Percentiles rank a stretch among this genome's conserved stretches.
Evolutionary conservation across 2,888 invertebrate species (phyloP).

Genomic region (Geotrupes spiniger): DNA sequence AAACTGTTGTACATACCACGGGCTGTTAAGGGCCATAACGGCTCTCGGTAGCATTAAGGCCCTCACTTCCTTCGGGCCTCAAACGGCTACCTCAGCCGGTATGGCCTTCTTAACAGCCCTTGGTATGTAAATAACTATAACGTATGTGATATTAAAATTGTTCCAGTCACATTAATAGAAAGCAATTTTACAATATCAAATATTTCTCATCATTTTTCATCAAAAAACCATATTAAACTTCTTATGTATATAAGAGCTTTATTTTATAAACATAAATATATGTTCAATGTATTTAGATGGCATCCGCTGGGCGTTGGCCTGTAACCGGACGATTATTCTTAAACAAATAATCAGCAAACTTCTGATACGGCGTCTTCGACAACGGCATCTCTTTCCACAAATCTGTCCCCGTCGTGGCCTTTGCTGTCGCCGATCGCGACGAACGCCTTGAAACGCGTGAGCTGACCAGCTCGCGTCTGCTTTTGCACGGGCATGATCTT

Average conservation of each 20-base stretch:
- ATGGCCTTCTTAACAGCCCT: no score
- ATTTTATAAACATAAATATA: conserved; percentile 12
- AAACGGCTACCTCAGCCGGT: no score
- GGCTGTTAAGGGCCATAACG: no score
- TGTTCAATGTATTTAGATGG: conserved; percentile 33
- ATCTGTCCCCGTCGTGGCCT: conserved; percentile 98
- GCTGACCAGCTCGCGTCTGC: conserved; percentile 98
- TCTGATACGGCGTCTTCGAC: conserved; percentile 93
- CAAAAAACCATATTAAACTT: no score
- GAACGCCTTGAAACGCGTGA: conserved; percentile 96
- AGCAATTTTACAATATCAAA: no score
- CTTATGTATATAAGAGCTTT: conserved; percentile 11
- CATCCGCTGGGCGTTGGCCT: conserved; percentile 44
- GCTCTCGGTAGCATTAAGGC: no score
- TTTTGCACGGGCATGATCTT: conserved; percentile 99
- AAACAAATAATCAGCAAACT: conserved; percentile 84
- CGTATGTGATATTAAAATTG: no score
- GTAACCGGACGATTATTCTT: conserved; percentile 60
- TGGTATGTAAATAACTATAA: no score
- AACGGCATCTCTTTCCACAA: conserved; percentile 97
- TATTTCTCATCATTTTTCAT: no score
- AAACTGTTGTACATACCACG: no score
- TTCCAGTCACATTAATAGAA: no score
- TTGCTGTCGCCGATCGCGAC: conserved; percentile 98
- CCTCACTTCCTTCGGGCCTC: no score